Base-by-base conservation (phyloP, 2,113 vertebrate species). In the Ciconia maguari region DNA sequence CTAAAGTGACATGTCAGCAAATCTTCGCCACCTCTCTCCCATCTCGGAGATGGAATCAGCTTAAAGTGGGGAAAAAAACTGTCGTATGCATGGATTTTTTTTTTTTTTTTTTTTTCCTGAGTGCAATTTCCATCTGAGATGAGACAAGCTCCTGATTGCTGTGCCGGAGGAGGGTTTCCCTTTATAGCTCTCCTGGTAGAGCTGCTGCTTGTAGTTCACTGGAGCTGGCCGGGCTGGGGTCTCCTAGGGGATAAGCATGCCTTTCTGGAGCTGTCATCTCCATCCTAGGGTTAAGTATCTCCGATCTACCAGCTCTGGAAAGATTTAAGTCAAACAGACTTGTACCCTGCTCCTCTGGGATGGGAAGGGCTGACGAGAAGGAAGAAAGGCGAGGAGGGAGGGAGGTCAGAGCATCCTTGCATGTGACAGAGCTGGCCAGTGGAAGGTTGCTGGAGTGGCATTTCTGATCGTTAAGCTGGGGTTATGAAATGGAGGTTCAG, bases 1-100 rank as follows among this genome's bases (percentile, higher is more conserved):
- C 93, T 55, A 70, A 97, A 97, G 93, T 93, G 90, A 92, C 92
- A 79, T 94, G 96, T 97, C 96, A 97, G 97, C 97, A 97, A 95
- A 97, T 97, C 96, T 92, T 60, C 38, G 41, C 92, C 94, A 94
- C 78, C 91, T 95, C 91, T 94, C 75, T 94, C 86, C 93, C 93
- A 93, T 93, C 85, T 90, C 83, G 0, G 96, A 97, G 97, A 96
- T 93, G 85, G 96, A 97, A 94, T 95, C 95, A 94, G 93, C 93
- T 95, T 96, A 74, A 96, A 97, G 94, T 90, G 79, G 89, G 84
- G 70, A 54, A 65, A 79, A 89, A 92, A 95, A 85, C 36, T 85
- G 90, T 91, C 83, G 55, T 96, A 94, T 96, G 96, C 92, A 90
- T 87, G 93, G 94, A 85, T 97, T 41, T 52, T 78, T 75, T 44